Evolutionary conservation across 2,797 vertebrate genomes (phyloP).

Genomic region (Miichthys miiuy): DNA sequence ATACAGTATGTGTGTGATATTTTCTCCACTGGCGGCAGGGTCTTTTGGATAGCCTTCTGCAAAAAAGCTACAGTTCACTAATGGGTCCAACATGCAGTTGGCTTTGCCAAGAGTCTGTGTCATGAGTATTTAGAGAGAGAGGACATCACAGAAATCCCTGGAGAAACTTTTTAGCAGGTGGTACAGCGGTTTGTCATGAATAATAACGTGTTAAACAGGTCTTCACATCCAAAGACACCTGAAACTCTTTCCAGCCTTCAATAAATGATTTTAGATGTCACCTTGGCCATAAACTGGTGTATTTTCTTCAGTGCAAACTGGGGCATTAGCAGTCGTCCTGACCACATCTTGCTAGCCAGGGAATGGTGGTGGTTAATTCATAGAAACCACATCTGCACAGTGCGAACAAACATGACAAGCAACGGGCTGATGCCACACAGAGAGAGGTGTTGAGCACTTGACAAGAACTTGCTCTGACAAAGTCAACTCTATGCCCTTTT

Average conservation of each 20-base stretch:
- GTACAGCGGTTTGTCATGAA: slow-evolving; percentile 11
- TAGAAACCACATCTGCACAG: slow-evolving; percentile 1
- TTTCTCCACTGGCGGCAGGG: neutral
- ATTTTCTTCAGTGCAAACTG: slow-evolving; percentile 5
- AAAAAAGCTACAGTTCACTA: neutral
- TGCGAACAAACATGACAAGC: slow-evolving; percentile 27
- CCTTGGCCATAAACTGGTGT: neutral
- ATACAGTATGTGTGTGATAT: neutral
- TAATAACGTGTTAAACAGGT: slow-evolving; percentile 26
- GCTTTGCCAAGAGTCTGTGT: slow-evolving; percentile 1
- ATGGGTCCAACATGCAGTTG: neutral
- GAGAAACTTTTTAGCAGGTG: neutral
- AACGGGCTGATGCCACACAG: slow-evolving; percentile 3
- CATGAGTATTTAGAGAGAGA: slow-evolving; percentile 5
- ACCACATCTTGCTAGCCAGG: neutral
- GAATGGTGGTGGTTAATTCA: slow-evolving; percentile 13
- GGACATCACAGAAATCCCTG: neutral
- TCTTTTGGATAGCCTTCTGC: slow-evolving; percentile 6
- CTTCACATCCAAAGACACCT: slow-evolving; percentile 21
- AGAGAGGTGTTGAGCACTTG: slow-evolving; percentile 35
- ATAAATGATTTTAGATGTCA: slow-evolving; percentile 19
- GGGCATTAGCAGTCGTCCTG: neutral
- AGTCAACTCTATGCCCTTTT: slow-evolving; percentile 62
- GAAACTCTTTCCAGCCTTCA: slow-evolving; percentile 8
- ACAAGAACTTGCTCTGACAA: slow-evolving; percentile 64